Evolutionary conservation across 2,888 invertebrate genomes (phyloP).

Genomic region (Conomelus anceps): DNA sequence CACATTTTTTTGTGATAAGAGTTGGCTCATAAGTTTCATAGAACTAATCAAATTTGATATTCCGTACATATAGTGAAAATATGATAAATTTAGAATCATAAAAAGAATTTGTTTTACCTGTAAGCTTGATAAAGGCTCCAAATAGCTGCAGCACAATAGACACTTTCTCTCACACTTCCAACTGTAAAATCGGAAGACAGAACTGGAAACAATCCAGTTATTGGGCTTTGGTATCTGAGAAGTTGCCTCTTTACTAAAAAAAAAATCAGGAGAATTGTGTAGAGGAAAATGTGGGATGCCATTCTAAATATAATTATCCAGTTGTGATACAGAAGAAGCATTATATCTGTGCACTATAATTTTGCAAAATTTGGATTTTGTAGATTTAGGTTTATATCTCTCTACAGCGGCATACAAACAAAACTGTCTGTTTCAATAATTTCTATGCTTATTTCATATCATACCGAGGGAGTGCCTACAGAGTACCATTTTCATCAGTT

Average conservation of each 20-base stretch:
- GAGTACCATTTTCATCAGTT: too few species aligned
- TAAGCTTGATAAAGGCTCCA: conserved; percentile 98
- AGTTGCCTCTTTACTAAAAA: conserved; percentile 79
- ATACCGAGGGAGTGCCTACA: too few species aligned
- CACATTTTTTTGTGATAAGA: too few species aligned
- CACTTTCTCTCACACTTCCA: conserved; percentile 89
- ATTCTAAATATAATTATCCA: not conserved
- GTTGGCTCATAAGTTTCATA: too few species aligned
- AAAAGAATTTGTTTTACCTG: conserved; percentile 49
- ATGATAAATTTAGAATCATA: not conserved
- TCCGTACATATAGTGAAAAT: not conserved
- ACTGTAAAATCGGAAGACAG: conserved; percentile 69
- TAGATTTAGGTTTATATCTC: too few species aligned
- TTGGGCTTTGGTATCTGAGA: conserved; percentile 83
- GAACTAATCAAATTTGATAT: too few species aligned
- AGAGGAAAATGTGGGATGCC: not conserved
- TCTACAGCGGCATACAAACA: too few species aligned
- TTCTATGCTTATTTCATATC: too few species aligned
- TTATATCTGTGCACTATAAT: too few species aligned
- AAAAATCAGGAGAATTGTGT: not conserved
- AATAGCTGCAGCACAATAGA: conserved; percentile 92
- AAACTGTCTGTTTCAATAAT: too few species aligned
- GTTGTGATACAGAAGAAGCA: not conserved
- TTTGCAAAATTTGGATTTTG: too few species aligned
- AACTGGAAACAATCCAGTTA: conserved; percentile 88